phyloP scores from a whole-genome alignment of 2,888 invertebrate species.

The Petrolisthes cinctipes region DNA sequence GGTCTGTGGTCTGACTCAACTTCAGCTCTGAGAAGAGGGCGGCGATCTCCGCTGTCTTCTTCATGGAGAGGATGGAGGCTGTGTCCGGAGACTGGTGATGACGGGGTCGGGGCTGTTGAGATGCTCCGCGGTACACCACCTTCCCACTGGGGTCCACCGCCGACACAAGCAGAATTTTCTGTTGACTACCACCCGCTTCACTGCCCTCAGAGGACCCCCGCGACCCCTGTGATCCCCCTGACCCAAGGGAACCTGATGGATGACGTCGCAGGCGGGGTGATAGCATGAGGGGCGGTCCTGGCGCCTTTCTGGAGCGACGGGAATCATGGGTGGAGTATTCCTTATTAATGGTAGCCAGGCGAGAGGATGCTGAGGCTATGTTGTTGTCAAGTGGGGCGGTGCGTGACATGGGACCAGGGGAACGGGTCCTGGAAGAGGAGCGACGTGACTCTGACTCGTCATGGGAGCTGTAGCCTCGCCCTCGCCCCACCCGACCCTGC shows the following conservation, averaged over 20 bases:
- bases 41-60: conserved; percentile 90
- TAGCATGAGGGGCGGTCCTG: conserved; percentile 44
- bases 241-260: conserved; percentile 55
- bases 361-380: background rate
- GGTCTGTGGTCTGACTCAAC: conserved; percentile 67
- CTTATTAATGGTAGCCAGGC: conserved; percentile 37
- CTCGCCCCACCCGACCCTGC: conserved; percentile 6
- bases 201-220: conserved; percentile 36
- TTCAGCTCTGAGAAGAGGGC: conserved; percentile 82
- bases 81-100: conserved; percentile 61
- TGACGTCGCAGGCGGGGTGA: conserved; percentile 48
- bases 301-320: conserved; percentile 18
- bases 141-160: conserved; percentile 72
- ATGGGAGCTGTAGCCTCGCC: conserved; percentile 49
- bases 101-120: conserved; percentile 48
- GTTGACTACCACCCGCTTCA: conserved; percentile 30
- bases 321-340: conserved; percentile 19
- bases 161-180: conserved; percentile 72
- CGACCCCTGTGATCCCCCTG: conserved; percentile 50
- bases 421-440: conserved; percentile 16
- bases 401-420: background rate
- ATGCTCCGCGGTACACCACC: conserved; percentile 67
- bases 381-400: background rate
- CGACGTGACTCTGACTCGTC: conserved; percentile 58
- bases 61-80: conserved; percentile 82